Percentiles rank a stretch among this genome's conserved stretches.
Conservation (phyloP, 2,113 vertebrate species). For the Microcebus jonahi region DNA sequence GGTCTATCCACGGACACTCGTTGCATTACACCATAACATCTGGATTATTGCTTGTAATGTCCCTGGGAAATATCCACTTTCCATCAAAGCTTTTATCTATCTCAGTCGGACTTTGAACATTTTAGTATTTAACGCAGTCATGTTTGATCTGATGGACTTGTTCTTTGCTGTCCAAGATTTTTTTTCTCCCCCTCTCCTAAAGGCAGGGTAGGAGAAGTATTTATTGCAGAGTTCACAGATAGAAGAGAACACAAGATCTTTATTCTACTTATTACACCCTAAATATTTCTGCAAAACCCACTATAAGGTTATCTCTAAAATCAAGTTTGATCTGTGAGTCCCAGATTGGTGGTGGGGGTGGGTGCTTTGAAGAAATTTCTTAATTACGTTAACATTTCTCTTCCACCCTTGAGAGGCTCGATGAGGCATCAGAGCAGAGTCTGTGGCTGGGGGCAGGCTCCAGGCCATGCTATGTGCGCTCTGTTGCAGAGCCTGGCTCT, state of each 20-base stretch:
- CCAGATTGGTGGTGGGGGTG: background rate
- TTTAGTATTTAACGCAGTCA: constrained; percentile 85
- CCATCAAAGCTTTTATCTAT: constrained; percentile 96
- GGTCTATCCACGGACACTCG: constrained; percentile 95
- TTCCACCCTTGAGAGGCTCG: background rate
- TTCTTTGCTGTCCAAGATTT: constrained; percentile 73
- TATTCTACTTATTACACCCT: constrained; percentile 52
- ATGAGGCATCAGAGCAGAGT: background rate
- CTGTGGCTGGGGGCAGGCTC: accelerated
- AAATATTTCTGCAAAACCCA: constrained; percentile 7
- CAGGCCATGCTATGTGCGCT: background rate
- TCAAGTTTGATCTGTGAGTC: background rate
- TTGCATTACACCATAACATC: constrained; percentile 97
- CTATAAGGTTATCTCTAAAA: background rate
- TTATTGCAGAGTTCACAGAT: constrained; percentile 62
- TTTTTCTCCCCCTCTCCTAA: constrained; percentile 31
- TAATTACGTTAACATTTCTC: background rate
- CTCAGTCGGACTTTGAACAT: constrained; percentile 89
- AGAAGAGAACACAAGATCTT: constrained; percentile 47
- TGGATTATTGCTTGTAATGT: constrained; percentile 98
- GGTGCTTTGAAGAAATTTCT: background rate
- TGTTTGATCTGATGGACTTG: constrained; percentile 87
- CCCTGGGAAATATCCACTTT: constrained; percentile 98
- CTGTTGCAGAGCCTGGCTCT: background rate
- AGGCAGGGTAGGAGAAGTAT: constrained; percentile 60